Conservation (phyloP, 2,888 invertebrate genomes). For the Eupithecia abbreviata region DNA sequence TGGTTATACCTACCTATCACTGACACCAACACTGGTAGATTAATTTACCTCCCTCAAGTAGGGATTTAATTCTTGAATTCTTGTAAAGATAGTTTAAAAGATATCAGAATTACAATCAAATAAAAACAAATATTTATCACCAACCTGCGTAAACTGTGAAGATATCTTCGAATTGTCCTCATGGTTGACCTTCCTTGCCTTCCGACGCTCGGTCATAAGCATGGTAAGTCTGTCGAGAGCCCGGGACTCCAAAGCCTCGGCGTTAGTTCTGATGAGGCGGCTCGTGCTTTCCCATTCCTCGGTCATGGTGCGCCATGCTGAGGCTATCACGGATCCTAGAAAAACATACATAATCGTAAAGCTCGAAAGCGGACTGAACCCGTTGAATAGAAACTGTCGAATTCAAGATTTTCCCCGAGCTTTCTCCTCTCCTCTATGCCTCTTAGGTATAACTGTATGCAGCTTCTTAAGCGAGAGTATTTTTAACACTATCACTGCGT, state of each 20-base stretch:
- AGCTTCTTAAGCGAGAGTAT: not conserved
- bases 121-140: constrained; percentile 25
- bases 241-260: constrained; percentile 92
- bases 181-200: constrained; percentile 92
- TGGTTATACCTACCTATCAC: not conserved
- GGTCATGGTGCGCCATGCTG: constrained; percentile 93
- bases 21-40: not conserved
- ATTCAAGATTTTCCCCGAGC: not conserved
- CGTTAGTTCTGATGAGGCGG: constrained; percentile 91
- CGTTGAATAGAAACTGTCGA: not conserved
- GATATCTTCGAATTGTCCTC: constrained; percentile 94
- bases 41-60: not conserved
- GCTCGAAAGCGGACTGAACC: not conserved
- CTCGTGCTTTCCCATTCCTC: constrained; percentile 95
- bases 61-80: not conserved
- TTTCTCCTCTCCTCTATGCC: not conserved
- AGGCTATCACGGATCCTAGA: constrained; percentile 86
- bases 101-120: not conserved
- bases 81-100: not conserved
- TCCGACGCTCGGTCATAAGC: constrained; percentile 93
- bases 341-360: constrained; percentile 2
- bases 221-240: constrained; percentile 91
- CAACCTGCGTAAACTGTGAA: constrained; percentile 89
- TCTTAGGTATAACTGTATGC: not conserved
- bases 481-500: not conserved